These are phyloP conservation scores for Manis javanica DNA, from an alignment of 2,797 vertebrate genomes.

Conservation along the genomic window DNA sequence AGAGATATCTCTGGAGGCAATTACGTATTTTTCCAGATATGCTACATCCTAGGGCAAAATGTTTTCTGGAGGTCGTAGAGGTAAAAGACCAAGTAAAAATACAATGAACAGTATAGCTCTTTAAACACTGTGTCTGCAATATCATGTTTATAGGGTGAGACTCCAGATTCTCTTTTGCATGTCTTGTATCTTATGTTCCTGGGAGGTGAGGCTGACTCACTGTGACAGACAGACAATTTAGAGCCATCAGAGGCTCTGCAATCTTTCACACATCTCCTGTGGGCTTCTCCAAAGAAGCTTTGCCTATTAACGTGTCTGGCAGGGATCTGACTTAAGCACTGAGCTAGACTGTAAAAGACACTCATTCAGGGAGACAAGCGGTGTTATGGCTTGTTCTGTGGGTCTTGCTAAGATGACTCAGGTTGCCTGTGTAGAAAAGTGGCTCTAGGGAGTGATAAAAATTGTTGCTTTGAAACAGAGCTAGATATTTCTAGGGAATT, in stretches of 20 bases:
- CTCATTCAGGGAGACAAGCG: neutral
- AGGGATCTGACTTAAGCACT: slow-evolving; percentile 1
- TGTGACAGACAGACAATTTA: slow-evolving; percentile 43
- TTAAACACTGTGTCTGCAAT: neutral
- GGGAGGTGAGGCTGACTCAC: neutral
- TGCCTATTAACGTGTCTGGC: slow-evolving; percentile 46
- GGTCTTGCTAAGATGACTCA: rapidly evolving
- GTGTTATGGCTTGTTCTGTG: neutral
- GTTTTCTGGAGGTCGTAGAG: neutral
- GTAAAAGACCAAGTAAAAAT: neutral
- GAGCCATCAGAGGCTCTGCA: neutral
- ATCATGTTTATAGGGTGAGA: neutral
- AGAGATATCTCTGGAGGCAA: neutral
- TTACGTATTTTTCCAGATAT: neutral
- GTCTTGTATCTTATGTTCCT: neutral
- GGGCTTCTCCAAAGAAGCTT: slow-evolving; percentile 12
- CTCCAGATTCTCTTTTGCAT: neutral
- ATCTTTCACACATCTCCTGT: slow-evolving; percentile 19
- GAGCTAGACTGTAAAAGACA: slow-evolving; percentile 46
- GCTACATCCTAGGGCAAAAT: neutral
- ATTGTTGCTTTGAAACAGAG: neutral
- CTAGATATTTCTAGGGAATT: neutral
- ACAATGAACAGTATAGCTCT: neutral
- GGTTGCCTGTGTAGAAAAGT: neutral
- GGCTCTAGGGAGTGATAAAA: neutral